These are phyloP conservation scores for Spilarctia lutea DNA, from an alignment of 2,888 invertebrate species.

Conservation along the genomic window DNA sequence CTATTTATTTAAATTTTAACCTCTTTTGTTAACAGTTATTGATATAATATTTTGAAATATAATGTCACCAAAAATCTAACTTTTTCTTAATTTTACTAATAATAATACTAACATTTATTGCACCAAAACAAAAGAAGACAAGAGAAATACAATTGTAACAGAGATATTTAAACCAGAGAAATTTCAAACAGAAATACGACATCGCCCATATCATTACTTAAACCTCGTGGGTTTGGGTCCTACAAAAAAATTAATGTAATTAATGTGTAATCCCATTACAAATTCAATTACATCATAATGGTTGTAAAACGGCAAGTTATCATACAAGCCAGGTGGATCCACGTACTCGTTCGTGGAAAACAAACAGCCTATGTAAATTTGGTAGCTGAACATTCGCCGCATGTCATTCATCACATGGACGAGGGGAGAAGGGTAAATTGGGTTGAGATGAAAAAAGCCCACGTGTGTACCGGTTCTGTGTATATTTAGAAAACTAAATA, in stretches of 20 bases:
- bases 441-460: slow-evolving; percentile 5
- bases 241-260: slow-evolving; percentile 1
- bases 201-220: neutral
- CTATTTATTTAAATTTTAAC: too few relatives aligned
- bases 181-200: neutral
- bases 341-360: slow-evolving; percentile 40
- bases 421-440: slow-evolving; percentile 24
- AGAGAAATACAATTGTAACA: too few relatives aligned
- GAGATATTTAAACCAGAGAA: neutral
- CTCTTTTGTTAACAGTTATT: too few relatives aligned
- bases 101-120: too few relatives aligned
- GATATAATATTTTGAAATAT: too few relatives aligned
- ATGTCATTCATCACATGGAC: slow-evolving; percentile 48
- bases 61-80: too few relatives aligned
- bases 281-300: slow-evolving; percentile 8
- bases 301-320: slow-evolving; percentile 14
- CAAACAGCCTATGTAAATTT: slow-evolving; percentile 54
- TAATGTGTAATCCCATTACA: slow-evolving; percentile 2
- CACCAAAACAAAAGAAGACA: too few relatives aligned
- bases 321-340: slow-evolving; percentile 30
- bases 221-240: neutral
- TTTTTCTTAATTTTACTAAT: too few relatives aligned
- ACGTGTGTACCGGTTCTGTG: slow-evolving; percentile 18
- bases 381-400: slow-evolving; percentile 45
- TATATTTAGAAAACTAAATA: slow-evolving; percentile 20